Conservation (phyloP, 2,113 vertebrate genomes). For the Hyla sarda region DNA sequence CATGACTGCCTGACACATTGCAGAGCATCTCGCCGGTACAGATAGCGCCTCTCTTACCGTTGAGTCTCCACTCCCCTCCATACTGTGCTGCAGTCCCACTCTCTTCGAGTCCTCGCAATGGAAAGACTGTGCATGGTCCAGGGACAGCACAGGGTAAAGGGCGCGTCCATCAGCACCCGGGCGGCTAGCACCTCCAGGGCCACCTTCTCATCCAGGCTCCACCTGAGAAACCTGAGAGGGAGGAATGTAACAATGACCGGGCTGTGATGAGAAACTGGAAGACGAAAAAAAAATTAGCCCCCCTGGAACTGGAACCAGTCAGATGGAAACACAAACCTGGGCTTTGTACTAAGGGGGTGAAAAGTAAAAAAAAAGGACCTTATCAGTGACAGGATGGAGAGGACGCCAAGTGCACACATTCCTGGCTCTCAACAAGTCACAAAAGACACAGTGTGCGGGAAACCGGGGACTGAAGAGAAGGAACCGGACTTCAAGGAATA, state of each 20-base stretch:
- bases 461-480: background rate
- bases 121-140: slow-evolving; percentile 18
- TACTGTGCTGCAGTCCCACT: slow-evolving; percentile 35
- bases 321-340: slow-evolving; percentile 51
- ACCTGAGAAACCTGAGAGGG: slow-evolving; percentile 47
- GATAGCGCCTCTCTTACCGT: slow-evolving; percentile 12
- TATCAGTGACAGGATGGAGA: slow-evolving; percentile 8
- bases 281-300: background rate
- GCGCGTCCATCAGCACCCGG: slow-evolving; percentile 51
- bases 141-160: slow-evolving; percentile 37
- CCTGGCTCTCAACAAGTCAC: slow-evolving; percentile 31
- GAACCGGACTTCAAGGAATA: background rate
- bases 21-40: background rate
- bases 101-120: slow-evolving; percentile 35
- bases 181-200: slow-evolving; percentile 13
- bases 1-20: background rate
- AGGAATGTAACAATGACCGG: slow-evolving; percentile 50
- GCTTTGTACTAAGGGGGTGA: slow-evolving; percentile 39
- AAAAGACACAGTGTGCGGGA: slow-evolving; percentile 16
- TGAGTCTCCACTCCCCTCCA: slow-evolving; percentile 42
- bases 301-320: slow-evolving; percentile 37
- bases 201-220: slow-evolving; percentile 29
- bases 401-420: slow-evolving; percentile 37
- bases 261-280: slow-evolving; percentile 50
- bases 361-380: slow-evolving; percentile 12